Conservation (phyloP, 2,113 vertebrate genomes). For the Hyla sarda region DNA sequence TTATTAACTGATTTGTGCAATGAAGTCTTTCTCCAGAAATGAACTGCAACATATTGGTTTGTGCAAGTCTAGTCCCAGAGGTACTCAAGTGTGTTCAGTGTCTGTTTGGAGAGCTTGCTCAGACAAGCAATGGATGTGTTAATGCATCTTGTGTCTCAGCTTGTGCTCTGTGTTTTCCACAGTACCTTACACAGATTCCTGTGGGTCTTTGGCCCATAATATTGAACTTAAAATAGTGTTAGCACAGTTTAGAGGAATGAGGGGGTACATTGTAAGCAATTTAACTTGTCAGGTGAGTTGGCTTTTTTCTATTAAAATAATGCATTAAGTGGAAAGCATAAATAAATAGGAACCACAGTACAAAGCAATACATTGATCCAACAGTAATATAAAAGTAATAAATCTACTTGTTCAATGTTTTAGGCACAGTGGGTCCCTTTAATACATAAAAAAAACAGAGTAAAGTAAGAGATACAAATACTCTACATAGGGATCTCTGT, state of each 20-base stretch:
- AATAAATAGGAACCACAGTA: not conserved
- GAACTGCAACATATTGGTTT: not conserved
- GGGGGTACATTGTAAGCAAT: not conserved
- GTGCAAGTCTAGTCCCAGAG: not conserved
- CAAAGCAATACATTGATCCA: not conserved
- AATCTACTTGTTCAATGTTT: not conserved
- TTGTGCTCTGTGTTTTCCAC: not conserved
- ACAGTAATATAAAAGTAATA: not conserved
- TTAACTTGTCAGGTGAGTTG: not conserved
- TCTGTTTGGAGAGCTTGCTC: not conserved
- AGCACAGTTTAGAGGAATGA: not conserved
- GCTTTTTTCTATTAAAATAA: not conserved
- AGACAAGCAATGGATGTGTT: not conserved
- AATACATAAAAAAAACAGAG: not conserved
- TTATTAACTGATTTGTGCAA: not conserved
- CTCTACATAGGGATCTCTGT: too few species aligned
- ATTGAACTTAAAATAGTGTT: slow-evolving; percentile 19
- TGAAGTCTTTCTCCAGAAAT: not conserved
- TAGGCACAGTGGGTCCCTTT: not conserved
- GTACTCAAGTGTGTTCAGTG: not conserved
- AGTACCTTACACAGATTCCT: not conserved
- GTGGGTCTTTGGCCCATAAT: not conserved
- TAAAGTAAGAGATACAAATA: not conserved
- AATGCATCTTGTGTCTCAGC: slow-evolving; percentile 16
- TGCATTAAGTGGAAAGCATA: not conserved